A percentile compares a stretch with the other conserved stretches of the same genome.
phyloP scores from a whole-genome alignment of 2,888 invertebrate genomes.

The Acleris sparsana region DNA sequence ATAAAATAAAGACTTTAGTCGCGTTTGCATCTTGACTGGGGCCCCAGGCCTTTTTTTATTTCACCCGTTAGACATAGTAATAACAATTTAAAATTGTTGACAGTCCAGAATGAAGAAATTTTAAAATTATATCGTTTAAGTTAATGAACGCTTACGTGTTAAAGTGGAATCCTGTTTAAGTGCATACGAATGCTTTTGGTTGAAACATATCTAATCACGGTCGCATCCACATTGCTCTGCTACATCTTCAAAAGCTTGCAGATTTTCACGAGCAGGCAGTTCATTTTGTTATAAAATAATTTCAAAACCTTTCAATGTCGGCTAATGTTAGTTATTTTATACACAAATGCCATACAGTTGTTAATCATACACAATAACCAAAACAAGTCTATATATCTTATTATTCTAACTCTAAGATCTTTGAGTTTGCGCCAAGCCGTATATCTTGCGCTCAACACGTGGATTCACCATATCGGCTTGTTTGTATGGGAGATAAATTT shows the following conservation, averaged over 20 bases:
- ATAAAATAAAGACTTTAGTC: too few species aligned
- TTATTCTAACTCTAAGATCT: conserved; percentile 13
- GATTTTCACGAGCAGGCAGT: background rate
- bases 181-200: too few species aligned
- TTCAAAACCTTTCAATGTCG: background rate
- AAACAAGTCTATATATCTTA: conserved; percentile 26
- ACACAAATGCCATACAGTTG: conserved; percentile 18
- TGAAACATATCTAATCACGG: too few species aligned
- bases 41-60: too few species aligned
- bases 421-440: conserved; percentile 28
- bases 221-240: too few species aligned
- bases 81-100: too few species aligned
- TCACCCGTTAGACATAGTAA: too few species aligned
- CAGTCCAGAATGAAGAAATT: too few species aligned
- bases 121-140: too few species aligned
- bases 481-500: conserved; percentile 30
- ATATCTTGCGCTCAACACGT: conserved; percentile 22
- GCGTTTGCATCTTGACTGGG: too few species aligned
- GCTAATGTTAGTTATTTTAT: conserved; percentile 9
- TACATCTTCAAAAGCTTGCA: too few species aligned
- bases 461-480: conserved; percentile 6
- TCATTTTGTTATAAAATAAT: background rate
- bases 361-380: conserved; percentile 23
- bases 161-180: too few species aligned
- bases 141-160: background rate